phyloP scores from a whole-genome alignment of 2,888 invertebrate genomes.

The Drosophila lutescens region DNA sequence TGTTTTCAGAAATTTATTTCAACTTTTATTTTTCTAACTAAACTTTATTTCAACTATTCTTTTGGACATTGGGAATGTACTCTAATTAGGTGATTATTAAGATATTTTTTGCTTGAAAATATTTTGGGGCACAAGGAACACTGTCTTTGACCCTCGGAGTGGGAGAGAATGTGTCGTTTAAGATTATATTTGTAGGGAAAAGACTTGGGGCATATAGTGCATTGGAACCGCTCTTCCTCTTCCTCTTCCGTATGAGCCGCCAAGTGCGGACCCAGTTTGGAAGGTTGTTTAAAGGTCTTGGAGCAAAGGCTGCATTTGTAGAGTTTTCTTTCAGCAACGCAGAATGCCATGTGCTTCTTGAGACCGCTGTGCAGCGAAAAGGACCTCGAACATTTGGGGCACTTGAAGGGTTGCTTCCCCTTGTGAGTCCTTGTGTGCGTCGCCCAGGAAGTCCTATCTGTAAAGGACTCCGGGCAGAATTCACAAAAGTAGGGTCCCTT shows the following conservation, averaged over 20 bases:
- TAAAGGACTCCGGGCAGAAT: background rate
- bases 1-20: too few species aligned
- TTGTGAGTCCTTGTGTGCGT: conserved; percentile 1
- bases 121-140: background rate
- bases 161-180: background rate
- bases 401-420: conserved; percentile 1
- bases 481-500: background rate
- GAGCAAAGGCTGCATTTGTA: background rate
- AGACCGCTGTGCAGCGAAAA: background rate
- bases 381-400: background rate
- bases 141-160: background rate
- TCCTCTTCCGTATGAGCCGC: too few species aligned
- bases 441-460: background rate
- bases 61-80: too few species aligned
- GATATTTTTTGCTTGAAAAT: background rate
- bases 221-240: background rate
- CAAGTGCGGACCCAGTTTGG: background rate
- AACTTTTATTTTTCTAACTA: too few species aligned
- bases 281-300: background rate
- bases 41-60: too few species aligned
- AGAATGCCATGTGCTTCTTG: background rate
- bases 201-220: background rate
- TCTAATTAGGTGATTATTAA: background rate
- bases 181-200: background rate
- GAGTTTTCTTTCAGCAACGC: too few species aligned